Percentiles rank a stretch among this genome's conserved stretches.
These are phyloP conservation scores for Caenorhabditis macrosperma DNA, from an alignment of 2,888 invertebrate genomes.

Conservation along the genomic window DNA sequence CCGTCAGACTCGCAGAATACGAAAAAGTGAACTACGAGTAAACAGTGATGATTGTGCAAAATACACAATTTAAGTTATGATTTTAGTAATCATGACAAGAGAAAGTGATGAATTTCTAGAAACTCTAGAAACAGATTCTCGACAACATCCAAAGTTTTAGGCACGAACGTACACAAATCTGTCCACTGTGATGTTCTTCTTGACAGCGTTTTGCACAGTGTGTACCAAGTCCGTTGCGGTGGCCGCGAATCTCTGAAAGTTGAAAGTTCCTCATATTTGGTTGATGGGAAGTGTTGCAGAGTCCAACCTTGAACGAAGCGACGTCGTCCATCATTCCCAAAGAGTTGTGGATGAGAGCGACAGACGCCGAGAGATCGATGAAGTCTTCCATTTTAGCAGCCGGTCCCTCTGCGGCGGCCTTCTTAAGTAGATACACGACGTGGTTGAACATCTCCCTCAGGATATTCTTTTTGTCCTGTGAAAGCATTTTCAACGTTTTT, in stretches of 20 bases:
- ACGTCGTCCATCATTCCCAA: neutral
- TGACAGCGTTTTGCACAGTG: neutral
- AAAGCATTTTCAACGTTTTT: neutral
- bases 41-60: too few species aligned
- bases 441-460: conserved; percentile 25
- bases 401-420: neutral
- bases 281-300: too few species aligned
- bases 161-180: too few species aligned
- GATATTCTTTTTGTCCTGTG: conserved; percentile 31
- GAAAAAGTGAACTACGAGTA: too few species aligned
- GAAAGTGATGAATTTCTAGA: too few species aligned
- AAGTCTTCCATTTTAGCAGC: neutral
- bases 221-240: neutral
- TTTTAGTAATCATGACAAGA: too few species aligned
- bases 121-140: too few species aligned
- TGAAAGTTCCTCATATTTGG: too few species aligned
- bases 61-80: too few species aligned
- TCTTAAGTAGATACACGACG: neutral
- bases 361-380: neutral
- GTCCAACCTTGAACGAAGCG: neutral
- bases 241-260: neutral
- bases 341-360: conserved; percentile 10
- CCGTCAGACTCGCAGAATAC: too few species aligned
- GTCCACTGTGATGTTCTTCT: neutral
- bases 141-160: too few species aligned